A percentile compares a stretch with the other conserved stretches of the same genome.
phyloP scores from a whole-genome alignment of 2,797 vertebrate species.

The Merluccius polli region DNA sequence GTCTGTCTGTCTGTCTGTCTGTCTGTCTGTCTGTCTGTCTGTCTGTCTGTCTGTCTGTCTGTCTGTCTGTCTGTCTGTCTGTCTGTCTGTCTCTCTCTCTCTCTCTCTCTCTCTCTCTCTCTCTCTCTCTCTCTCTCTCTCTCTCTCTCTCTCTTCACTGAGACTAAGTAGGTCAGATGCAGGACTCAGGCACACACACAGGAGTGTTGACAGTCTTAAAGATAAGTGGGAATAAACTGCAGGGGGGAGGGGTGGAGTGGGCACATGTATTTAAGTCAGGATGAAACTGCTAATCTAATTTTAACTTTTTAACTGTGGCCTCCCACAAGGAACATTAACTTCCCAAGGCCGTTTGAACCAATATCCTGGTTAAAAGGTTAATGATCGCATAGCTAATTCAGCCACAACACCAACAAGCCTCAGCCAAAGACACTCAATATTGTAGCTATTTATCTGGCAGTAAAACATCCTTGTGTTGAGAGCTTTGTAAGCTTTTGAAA shows the following conservation, averaged over 20 bases:
- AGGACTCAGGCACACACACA: slow-evolving; percentile 57
- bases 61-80: neutral
- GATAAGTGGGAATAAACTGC: neutral
- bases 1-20: neutral
- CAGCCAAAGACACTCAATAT: slow-evolving; percentile 43
- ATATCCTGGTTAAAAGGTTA: slow-evolving; percentile 53
- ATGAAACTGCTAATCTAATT: slow-evolving; percentile 34
- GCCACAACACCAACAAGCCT: slow-evolving; percentile 39
- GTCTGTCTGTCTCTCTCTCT: neutral
- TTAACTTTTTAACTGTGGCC: slow-evolving; percentile 50
- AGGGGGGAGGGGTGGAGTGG: slow-evolving; percentile 12
- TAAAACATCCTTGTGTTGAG: slow-evolving; percentile 33
- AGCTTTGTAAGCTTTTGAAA: neutral
- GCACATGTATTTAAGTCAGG: slow-evolving; percentile 44
- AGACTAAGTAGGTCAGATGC: slow-evolving; percentile 64
- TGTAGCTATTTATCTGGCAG: slow-evolving; percentile 33
- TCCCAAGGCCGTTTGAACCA: slow-evolving; percentile 42
- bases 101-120: slow-evolving; percentile 31
- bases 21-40: neutral
- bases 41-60: neutral
- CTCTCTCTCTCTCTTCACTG: slow-evolving; percentile 41
- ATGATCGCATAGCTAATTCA: slow-evolving; percentile 52
- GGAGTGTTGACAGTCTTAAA: slow-evolving; percentile 57
- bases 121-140: neutral
- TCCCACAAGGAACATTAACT: slow-evolving; percentile 52